Percentiles rank a stretch among this genome's conserved stretches.
These are phyloP conservation scores for Sphenopsis melanotis DNA, from an alignment of 2,797 vertebrate species.

Conservation along the genomic window DNA sequence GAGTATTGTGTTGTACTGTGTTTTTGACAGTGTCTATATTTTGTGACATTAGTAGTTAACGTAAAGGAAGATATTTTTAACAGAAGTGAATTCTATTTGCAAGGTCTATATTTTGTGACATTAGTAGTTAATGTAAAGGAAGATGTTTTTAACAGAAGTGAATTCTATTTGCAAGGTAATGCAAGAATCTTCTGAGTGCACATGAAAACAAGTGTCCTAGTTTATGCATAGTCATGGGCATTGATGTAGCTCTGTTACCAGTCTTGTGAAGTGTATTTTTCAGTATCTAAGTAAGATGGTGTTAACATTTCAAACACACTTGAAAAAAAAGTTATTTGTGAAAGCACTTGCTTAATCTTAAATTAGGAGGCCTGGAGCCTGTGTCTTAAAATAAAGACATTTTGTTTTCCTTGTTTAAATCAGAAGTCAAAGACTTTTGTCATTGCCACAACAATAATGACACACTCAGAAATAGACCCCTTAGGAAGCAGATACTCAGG, in stretches of 20 bases:
- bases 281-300: background rate
- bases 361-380: background rate
- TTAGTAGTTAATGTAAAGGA: background rate
- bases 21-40: background rate
- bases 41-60: background rate
- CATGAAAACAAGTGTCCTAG: background rate
- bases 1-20: background rate
- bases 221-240: background rate
- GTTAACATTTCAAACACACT: background rate
- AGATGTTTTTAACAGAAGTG: background rate
- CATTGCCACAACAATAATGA: background rate
- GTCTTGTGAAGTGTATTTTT: background rate
- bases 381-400: background rate
- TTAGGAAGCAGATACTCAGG: background rate
- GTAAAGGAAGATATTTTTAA: background rate
- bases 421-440: slow-evolving; percentile 32
- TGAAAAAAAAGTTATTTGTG: background rate
- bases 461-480: background rate
- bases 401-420: slow-evolving; percentile 26
- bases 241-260: background rate
- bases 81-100: background rate
- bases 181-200: background rate
- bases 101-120: background rate
- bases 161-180: background rate
- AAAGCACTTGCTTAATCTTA: background rate